Evolutionary conservation across 2,113 vertebrate species (phyloP).

Genomic region (Sterrhoptilus dennistouni): DNA sequence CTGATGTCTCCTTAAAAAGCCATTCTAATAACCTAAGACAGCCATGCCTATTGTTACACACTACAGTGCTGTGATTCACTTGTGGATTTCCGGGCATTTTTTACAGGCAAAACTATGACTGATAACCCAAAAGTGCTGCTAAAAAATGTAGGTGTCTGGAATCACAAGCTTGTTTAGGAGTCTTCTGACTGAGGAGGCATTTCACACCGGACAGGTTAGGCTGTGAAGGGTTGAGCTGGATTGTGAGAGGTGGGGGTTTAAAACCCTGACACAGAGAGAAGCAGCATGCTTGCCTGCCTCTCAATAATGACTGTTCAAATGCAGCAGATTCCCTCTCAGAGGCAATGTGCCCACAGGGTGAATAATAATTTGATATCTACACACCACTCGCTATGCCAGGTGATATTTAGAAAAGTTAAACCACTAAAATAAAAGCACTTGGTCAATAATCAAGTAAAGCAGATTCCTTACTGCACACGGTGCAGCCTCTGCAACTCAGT

Average conservation of each 20-base stretch:
- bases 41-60: not conserved
- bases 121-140: not conserved
- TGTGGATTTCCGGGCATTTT: not conserved
- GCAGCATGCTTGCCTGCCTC: not conserved
- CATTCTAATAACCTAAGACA: not conserved
- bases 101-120: not conserved
- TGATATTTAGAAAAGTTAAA: not conserved
- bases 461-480: not conserved
- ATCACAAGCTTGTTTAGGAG: not conserved
- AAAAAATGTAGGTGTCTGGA: not conserved
- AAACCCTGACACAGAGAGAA: not conserved
- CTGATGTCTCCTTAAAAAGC: not conserved
- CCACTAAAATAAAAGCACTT: not conserved
- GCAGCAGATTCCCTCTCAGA: not conserved
- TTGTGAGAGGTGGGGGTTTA: not conserved
- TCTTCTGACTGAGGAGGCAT: not conserved
- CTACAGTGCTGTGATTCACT: not conserved
- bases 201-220: not conserved
- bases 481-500: not conserved
- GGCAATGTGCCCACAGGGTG: not conserved
- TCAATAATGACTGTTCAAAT: not conserved
- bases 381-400: not conserved
- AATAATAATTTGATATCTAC: not conserved
- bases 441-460: not conserved
- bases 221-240: not conserved